Evolutionary conservation across 1,140 invertebrate genomes (phyloP), one percentile per base, ranked within the genome.

Genomic region (Sipha flava): DNA sequence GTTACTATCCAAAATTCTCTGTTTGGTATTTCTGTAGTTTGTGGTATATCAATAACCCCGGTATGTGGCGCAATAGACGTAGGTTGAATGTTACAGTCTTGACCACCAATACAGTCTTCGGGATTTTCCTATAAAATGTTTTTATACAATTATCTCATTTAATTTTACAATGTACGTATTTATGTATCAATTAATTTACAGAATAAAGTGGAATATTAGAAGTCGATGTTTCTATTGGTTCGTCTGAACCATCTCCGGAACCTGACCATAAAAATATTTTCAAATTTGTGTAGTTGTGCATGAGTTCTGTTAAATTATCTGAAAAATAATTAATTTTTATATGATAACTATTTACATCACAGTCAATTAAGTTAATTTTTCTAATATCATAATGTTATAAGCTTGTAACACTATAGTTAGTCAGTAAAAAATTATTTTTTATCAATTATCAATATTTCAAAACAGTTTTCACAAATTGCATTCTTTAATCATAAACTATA

Each of bases 181-280:
- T 9, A 12, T 10, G n/a, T 34, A n/a, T 62, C 6, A 62, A 62
- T 62, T 34, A 1, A 62, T 34, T 79, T 80, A 80, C 47, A 3
- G 59, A n/a, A 80, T 68, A 70, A 23, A 29, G 37, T 21, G 79
- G 62, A 18, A 54, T 72, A 29, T n/a, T 80, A n/a, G 40, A 23
- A 29, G 66, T 29, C 1, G 66, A 18, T 18, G 14, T 29, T 70
- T 47, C 3, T 26, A 37, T 26, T 3, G 83, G 82, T 21, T 84
- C 83, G 18, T 83, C 82, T 26, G 84, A 85, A 34, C 91, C 92
- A 83, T 94, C 93, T 1, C 93, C 93, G 0, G 91, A 92, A 1
- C 92, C 93, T 0, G 91, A 93, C 93, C 93, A 94, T 83, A 94
- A 92, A 84, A 94, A 94, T 26, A 84, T 94, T 92, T 83, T 94